Evolutionary conservation across 2,888 invertebrate species (phyloP).

Genomic region (Microplitis manilae): DNA sequence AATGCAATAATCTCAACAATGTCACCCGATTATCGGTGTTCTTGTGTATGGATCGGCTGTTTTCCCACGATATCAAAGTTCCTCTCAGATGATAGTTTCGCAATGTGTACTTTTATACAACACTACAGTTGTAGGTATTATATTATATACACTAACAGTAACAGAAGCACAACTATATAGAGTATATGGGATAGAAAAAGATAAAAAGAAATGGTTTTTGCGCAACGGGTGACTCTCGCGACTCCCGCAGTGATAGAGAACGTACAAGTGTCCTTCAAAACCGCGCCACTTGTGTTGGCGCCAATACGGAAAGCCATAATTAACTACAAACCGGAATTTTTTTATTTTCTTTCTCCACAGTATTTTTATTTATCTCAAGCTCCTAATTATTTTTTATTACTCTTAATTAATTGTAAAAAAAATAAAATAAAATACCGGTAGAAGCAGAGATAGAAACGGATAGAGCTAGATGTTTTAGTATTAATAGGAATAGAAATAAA

Average conservation of each 20-base stretch:
- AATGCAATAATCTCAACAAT: slow-evolving; percentile 55
- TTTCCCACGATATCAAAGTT: slow-evolving; percentile 55
- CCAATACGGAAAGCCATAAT: slow-evolving; percentile 53
- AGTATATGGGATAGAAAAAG: slow-evolving; percentile 14
- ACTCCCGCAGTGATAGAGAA: slow-evolving; percentile 32
- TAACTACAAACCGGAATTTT: slow-evolving; percentile 31
- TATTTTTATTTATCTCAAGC: background rate
- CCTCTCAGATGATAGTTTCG: slow-evolving; percentile 41
- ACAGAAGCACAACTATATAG: slow-evolving; percentile 1
- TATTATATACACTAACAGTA: slow-evolving; percentile 7
- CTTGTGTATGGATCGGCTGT: slow-evolving; percentile 40
- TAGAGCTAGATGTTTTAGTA: too few species aligned
- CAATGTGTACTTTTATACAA: slow-evolving; percentile 23
- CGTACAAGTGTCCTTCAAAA: slow-evolving; percentile 51
- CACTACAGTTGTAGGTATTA: background rate
- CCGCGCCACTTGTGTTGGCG: slow-evolving; percentile 52
- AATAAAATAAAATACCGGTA: background rate
- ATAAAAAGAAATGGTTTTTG: slow-evolving; percentile 24
- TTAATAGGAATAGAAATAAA: too few species aligned
- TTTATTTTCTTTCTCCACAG: background rate
- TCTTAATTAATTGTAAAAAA: background rate
- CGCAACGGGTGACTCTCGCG: slow-evolving; percentile 19
- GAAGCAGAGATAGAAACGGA: too few species aligned
- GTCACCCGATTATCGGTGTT: slow-evolving; percentile 53
- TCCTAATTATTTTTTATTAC: background rate